Base-by-base conservation (phyloP, 1,140 invertebrate species). In the Scaptomyza graminum region DNA sequence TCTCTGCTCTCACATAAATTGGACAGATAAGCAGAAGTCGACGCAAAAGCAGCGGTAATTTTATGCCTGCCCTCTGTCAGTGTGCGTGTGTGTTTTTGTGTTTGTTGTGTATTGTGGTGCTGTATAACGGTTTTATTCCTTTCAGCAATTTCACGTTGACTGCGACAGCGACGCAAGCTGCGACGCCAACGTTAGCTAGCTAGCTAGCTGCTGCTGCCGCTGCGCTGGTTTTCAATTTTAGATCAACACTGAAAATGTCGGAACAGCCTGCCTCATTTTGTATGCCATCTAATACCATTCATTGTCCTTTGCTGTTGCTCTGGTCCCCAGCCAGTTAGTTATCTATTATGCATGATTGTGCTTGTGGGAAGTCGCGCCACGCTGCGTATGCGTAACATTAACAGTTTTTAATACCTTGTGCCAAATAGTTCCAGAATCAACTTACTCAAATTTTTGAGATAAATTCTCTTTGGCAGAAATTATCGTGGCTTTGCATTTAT, bases 271-370 rank as follows among this genome's bases (percentile, higher is more conserved):
- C 37, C 57, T 69, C 70, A 68, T 68, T 68, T 74, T 43, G 51
- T 73, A 73, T 87, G 76, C 83, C 76, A 81, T 88, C 83, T 87
- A 88, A 88, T 83, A 75, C 70, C 64, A 67, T 69, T 79, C 83
- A 68, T 87, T 47, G 60, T 68, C 65, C 66, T 63, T 66, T 79
- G 37, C 37, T 41, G 3, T 6, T 41, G 12, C 4, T 60, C 44
- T 66, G 76, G 57, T 60, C 62, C 73, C 65, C 60, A 41, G 46
- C 65, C 60, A 41, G 46, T 57, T 37, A 25, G 43, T 49, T 43
- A 69, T 85, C 63, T 76, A 78, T 88, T 65, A 83, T 78, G 82
- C 50, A 55, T 31, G 39, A n/a, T 11, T 6, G 25, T 44, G 37
- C 31, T 34, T 41, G 50, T 70, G 52, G 52, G 28, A 15, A 47